Base-by-base conservation (phyloP, 2,797 vertebrate genomes). In the Rhinichthys osculus region DNA sequence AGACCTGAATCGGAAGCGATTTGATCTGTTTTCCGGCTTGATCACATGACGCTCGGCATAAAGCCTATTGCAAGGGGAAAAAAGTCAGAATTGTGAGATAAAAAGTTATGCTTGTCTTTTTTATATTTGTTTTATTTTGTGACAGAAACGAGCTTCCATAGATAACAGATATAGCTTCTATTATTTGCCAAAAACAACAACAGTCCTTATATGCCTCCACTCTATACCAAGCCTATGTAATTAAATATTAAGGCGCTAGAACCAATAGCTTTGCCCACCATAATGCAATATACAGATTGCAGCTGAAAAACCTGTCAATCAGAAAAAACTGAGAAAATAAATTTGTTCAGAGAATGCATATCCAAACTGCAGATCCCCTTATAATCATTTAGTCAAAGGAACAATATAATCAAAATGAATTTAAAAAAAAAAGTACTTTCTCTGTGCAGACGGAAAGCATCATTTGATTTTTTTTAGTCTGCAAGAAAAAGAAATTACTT, bases 391-490 rank as follows among this genome's bases (percentile, higher is more conserved):
- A 13, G 16, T 79, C n/a, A 30, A 79, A 33, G 2, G 1, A 33
- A 64, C 35, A 27, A 30, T 17, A 52, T 23, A 57, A 54, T 57
- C 13, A 23, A 35, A 74, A 38, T 13, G 10, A 54, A 35, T 54
- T 17, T 17, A 11, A 44, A 3, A 52, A 44, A 3, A 52, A 4
- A 47, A 16, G 47, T 35, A 35, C 9, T 67, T 38, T 35, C 44
- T 42, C 35, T 19, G 76, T 50, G 21, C 19, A 10, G 79, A 85
- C 76, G 69, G 73, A 83, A 79, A 35, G 83, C 78, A 88, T 89
- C 88, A 85, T 80, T 86, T 54, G 85, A 21, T 82, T 89, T 44
- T 89, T 30, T 72, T 73, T 54, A 16, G 21, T 64, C 52, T 85
- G 86, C 83, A 57, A 30, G 47, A 64, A 19, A 30, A 59, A 54